Evolutionary conservation across 2,113 vertebrate species (phyloP), one percentile per base, ranked within the genome.

Genomic region (Penelope pileata): DNA sequence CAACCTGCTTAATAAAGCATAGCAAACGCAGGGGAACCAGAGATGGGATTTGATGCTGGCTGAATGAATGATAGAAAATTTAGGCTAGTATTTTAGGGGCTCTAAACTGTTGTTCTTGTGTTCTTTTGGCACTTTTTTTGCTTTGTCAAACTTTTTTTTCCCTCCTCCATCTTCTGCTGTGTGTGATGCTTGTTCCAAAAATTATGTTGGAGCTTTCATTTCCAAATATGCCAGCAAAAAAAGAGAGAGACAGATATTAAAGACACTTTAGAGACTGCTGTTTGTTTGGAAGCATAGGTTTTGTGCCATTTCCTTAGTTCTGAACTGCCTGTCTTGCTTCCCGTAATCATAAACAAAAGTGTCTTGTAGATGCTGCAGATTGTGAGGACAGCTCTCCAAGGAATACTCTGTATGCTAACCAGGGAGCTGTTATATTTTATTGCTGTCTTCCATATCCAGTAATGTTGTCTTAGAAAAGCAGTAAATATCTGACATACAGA

Each of bases 1-100:
- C 76, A 93, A 80, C 79, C 50, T 91, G 13, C 88, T 93, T 95
- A 86, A 90, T 90, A 94, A 91, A 96, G 68, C 64, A 34, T n/a
- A 90, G 88, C 48, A 42, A 80, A 58, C 32, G 26, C 34, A 82
- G 42, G 70, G 77, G 43, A 89, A 60, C 54, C 23, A 48, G 72
- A 62, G 54, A 4, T 83, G 54, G 92, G 80, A 80, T 77, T 94
- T 80, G 68, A 77, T 23, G 24, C 79, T 85, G 69, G n/a, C 72
- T 88, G 64, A 91, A 85, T 94, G 79, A 91, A 88, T 77, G 86
- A 40, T 73, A 85, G n/a, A 88, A 90, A 83, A n/a, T 51, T 50
- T 32, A 63, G 90, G n/a, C 42, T 18, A 90, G 2, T 83, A 62
- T 69, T 93, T 88, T 73, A 94, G 59, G 45, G 58, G 14, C n/a